Percentiles rank a stretch among this genome's conserved stretches.
Evolutionary conservation across 2,113 vertebrate species (phyloP).

Genomic region (Nipponia nippon): DNA sequence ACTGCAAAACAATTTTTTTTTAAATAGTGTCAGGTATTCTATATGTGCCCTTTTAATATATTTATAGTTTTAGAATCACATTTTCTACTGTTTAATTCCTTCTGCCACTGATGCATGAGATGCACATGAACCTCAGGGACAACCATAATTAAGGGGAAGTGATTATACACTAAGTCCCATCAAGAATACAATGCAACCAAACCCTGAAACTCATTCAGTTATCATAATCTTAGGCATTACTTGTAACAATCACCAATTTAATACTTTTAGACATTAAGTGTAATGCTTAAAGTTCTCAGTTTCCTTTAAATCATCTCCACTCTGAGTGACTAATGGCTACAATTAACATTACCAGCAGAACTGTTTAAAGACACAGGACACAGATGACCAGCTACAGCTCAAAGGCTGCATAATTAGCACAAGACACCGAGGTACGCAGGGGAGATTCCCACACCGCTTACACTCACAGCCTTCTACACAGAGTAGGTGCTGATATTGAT

Average conservation of each 20-base stretch:
- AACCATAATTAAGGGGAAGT: background rate
- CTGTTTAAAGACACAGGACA: background rate
- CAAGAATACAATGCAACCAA: background rate
- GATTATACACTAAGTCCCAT: background rate
- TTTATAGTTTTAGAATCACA: background rate
- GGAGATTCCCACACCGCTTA: background rate
- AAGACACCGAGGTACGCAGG: rapidly evolving
- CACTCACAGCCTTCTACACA: background rate
- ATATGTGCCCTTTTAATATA: background rate
- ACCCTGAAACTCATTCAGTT: background rate
- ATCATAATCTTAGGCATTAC: background rate
- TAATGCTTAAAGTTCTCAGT: background rate
- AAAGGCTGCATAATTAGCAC: background rate
- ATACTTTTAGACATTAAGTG: background rate
- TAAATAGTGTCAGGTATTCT: background rate
- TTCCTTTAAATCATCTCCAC: slow-evolving; percentile 1
- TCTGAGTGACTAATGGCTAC: background rate
- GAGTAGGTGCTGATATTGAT: rapidly evolving
- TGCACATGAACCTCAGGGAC: background rate
- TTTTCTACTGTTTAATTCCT: background rate
- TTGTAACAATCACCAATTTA: background rate
- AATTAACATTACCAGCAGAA: background rate
- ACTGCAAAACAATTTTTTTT: background rate
- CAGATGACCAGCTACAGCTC: background rate
- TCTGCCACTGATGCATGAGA: background rate